Conservation (phyloP, 2,797 vertebrate species). For the Hippopotamyrus pictus region DNA sequence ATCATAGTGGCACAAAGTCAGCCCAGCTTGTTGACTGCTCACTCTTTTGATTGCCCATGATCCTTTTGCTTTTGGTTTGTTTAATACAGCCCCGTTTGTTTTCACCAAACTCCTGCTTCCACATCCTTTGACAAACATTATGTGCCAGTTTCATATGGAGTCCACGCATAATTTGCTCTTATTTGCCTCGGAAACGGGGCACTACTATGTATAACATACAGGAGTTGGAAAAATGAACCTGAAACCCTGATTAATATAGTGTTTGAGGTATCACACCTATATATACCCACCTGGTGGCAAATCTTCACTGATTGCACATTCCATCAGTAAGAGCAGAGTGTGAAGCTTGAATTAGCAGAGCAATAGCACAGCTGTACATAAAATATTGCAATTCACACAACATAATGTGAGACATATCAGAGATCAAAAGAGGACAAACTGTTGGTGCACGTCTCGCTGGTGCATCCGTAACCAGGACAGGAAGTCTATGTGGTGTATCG, state of each 20-base stretch:
- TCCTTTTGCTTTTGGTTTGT: no score
- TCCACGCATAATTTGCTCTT: not conserved
- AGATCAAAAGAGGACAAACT: not conserved
- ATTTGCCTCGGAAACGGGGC: not conserved
- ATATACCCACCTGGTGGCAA: not conserved
- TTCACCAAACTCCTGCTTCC: no score
- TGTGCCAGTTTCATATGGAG: not conserved
- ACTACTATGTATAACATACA: not conserved
- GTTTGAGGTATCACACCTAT: not conserved
- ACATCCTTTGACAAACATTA: no score
- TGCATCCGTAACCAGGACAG: not conserved
- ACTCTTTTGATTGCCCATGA: no score
- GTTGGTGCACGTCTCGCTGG: not conserved
- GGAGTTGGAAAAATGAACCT: not conserved
- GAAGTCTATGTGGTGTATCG: not conserved
- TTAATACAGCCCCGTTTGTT: no score
- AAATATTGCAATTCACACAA: not conserved
- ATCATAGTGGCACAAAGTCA: not conserved
- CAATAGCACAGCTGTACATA: not conserved
- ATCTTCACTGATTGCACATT: not conserved
- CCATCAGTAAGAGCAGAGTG: not conserved
- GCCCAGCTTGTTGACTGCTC: not conserved
- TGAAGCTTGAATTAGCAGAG: not conserved
- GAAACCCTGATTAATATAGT: not conserved
- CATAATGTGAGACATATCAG: not conserved